These are phyloP conservation scores for Acomys russatus DNA, from an alignment of 2,797 vertebrate genomes.

Conservation along the genomic window DNA sequence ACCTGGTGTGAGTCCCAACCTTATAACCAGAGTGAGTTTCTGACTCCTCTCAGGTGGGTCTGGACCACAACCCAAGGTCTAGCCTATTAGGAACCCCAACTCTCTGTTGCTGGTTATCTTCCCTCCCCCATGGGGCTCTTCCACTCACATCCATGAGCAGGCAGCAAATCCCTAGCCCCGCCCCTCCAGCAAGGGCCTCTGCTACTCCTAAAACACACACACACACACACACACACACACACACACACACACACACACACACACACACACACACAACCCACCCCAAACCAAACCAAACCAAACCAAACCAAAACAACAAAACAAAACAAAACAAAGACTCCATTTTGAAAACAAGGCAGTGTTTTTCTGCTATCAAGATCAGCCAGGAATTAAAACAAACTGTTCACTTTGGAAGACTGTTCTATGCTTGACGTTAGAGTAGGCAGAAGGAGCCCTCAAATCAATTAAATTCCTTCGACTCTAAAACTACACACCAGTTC, in stretches of 20 bases:
- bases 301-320: too few species aligned
- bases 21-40: not conserved
- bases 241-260: too few species aligned
- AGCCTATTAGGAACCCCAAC: not conserved
- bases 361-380: not conserved
- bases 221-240: too few species aligned
- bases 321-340: too few species aligned
- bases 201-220: not conserved
- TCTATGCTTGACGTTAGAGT: not conserved
- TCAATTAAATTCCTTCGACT: not conserved
- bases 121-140: not conserved
- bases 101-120: not conserved
- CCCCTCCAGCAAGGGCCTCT: not conserved
- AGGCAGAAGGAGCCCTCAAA: not conserved
- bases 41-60: not conserved
- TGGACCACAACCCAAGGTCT: not conserved
- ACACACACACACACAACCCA: too few species aligned
- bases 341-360: not conserved
- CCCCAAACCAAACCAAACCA: too few species aligned
- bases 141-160: not conserved
- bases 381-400: not conserved
- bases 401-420: not conserved
- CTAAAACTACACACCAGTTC: not conserved
- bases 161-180: not conserved
- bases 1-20: not conserved